Conservation (phyloP, 2,797 vertebrate genomes). For the Hypotaenidia okinawae region DNA sequence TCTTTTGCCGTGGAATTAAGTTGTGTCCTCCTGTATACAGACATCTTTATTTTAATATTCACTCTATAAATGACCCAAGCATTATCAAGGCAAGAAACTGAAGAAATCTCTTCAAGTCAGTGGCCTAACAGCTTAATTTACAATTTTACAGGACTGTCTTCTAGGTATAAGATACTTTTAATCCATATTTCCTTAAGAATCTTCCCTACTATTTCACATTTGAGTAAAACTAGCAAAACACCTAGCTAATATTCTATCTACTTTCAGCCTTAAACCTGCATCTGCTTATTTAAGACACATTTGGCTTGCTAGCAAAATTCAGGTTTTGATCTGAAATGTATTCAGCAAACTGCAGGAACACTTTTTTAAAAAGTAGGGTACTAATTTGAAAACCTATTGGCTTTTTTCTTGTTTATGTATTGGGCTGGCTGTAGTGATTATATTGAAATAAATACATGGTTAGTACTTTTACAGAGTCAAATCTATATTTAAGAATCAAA, state of each 20-base stretch:
- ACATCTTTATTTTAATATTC: not conserved
- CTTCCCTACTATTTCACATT: not conserved
- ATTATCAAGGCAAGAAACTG: not conserved
- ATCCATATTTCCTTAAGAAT: not conserved
- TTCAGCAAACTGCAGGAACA: no score
- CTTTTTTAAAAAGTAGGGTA: no score
- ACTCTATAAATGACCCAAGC: not conserved
- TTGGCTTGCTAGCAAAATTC: not conserved
- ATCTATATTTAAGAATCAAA: not conserved
- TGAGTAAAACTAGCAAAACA: not conserved
- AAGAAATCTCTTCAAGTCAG: not conserved
- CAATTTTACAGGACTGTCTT: not conserved
- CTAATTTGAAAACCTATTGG: not conserved
- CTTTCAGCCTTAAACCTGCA: not conserved
- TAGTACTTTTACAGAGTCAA: not conserved
- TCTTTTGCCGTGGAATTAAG: not conserved
- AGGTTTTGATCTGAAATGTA: no score
- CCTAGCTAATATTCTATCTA: not conserved
- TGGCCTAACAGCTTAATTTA: not conserved
- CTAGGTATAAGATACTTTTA: not conserved
- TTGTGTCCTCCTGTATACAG: not conserved
- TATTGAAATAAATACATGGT: not conserved
- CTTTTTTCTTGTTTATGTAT: not conserved
- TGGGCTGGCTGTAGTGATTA: not conserved
- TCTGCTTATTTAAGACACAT: not conserved